Conservation (phyloP, 2,888 invertebrate species). For the Anodontia alba region DNA sequence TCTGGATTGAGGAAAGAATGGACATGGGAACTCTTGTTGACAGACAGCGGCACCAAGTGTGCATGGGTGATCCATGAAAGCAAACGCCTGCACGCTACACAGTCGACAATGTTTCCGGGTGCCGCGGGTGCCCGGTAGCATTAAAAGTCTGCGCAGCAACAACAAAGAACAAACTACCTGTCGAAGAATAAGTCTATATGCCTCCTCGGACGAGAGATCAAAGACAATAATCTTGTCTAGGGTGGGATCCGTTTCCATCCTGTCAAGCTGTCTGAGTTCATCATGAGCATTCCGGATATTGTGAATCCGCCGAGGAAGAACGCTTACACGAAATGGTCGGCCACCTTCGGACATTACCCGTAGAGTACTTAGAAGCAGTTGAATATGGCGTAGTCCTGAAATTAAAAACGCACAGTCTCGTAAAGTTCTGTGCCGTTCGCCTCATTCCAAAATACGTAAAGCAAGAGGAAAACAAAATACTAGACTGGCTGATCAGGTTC, state of each 20-base stretch:
- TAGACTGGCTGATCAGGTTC: too few relatives aligned
- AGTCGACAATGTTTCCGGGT: too few relatives aligned
- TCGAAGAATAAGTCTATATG: conserved; percentile 71
- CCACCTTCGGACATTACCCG: conserved; percentile 24
- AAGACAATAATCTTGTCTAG: conserved; percentile 72
- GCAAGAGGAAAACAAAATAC: too few relatives aligned
- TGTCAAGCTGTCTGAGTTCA: conserved; percentile 73
- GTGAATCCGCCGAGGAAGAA: conserved; percentile 64
- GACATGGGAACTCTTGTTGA: too few relatives aligned
- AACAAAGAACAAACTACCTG: conserved; percentile 65
- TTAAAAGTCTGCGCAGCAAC: too few relatives aligned
- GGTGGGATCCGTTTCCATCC: conserved; percentile 55
- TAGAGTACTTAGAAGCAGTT: conserved; percentile 41
- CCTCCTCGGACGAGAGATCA: conserved; percentile 76
- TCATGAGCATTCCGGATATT: conserved; percentile 74
- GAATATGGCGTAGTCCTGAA: conserved; percentile 65
- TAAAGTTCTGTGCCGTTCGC: not conserved
- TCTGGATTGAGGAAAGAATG: too few relatives aligned
- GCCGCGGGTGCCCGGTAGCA: too few relatives aligned
- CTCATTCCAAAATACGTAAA: too few relatives aligned
- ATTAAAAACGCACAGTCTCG: too few relatives aligned
- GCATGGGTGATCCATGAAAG: too few relatives aligned
- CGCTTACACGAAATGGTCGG: conserved; percentile 34
- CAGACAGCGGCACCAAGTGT: too few relatives aligned
- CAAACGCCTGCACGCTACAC: too few relatives aligned